Percentiles rank a stretch among this genome's conserved stretches.
Conservation (phyloP, 2,888 invertebrate species). For the Girardia tigrina region DNA sequence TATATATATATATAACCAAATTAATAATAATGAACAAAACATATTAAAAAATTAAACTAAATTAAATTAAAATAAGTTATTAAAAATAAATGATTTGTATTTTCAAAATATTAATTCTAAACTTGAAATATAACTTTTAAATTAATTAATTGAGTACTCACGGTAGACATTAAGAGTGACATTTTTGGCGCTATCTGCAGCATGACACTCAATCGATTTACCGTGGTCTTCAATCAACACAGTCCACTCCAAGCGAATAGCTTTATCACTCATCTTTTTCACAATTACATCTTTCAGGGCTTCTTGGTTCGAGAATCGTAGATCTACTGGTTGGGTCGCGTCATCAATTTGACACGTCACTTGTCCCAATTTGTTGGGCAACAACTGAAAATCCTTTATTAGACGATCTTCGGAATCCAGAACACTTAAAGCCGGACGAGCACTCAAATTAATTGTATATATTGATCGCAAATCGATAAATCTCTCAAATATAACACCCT, state of each 20-base stretch:
- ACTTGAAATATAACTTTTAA: too few relatives aligned
- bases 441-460: neutral
- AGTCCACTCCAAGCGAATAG: neutral
- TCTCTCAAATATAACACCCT: neutral
- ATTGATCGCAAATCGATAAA: neutral
- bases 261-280: neutral
- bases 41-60: too few relatives aligned
- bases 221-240: constrained; percentile 9
- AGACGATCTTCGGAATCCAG: neutral
- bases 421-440: neutral
- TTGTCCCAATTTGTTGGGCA: neutral
- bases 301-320: neutral
- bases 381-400: neutral
- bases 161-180: neutral
- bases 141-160: neutral
- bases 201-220: neutral
- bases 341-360: neutral
- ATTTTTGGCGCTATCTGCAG: neutral
- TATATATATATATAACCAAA: too few relatives aligned
- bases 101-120: too few relatives aligned
- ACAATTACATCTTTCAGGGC: neutral
- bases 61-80: too few relatives aligned
- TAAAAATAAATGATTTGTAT: too few relatives aligned
- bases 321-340: neutral
- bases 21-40: too few relatives aligned